These are phyloP conservation scores for Synanthedon andrenaeformis DNA, from an alignment of 2,888 invertebrate genomes.

Conservation along the genomic window DNA sequence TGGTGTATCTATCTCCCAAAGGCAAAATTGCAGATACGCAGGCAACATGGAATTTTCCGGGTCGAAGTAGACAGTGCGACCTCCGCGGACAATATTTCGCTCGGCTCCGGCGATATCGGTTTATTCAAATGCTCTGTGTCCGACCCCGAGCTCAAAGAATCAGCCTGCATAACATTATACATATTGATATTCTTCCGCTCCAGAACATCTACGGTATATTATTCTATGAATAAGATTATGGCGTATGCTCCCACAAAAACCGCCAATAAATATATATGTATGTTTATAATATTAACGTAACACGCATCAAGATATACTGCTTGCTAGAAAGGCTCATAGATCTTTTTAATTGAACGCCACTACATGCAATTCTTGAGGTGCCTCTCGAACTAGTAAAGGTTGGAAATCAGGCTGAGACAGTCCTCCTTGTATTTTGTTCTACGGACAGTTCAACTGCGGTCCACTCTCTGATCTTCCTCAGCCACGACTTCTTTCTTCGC, in stretches of 20 bases:
- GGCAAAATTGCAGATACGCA: conserved; percentile 14
- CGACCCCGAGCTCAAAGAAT: conserved; percentile 63
- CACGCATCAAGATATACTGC: neutral
- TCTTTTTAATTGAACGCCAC: too few relatives aligned
- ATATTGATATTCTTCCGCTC: conserved; percentile 64
- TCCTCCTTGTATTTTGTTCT: too few relatives aligned
- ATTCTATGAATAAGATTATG: conserved; percentile 58
- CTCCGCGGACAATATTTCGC: conserved; percentile 65
- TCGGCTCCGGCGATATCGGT: conserved; percentile 56
- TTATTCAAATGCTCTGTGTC: conserved; percentile 65
- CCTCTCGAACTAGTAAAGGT: too few relatives aligned
- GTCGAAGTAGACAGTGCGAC: conserved; percentile 43
- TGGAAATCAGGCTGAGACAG: too few relatives aligned
- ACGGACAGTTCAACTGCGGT: too few relatives aligned
- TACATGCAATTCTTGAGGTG: too few relatives aligned
- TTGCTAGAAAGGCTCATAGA: too few relatives aligned
- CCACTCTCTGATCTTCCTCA: too few relatives aligned
- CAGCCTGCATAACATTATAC: conserved; percentile 67
- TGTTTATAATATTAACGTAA: neutral
- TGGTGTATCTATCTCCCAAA: neutral
- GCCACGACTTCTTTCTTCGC: too few relatives aligned
- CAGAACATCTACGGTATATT: conserved; percentile 50
- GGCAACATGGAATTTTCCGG: conserved; percentile 46
- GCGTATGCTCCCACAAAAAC: conserved; percentile 5
- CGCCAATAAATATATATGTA: neutral